A percentile compares a stretch with the other conserved stretches of the same genome.
These are phyloP conservation scores for Siphlonurus alternatus DNA, from an alignment of 2,888 invertebrate species.

Conservation along the genomic window DNA sequence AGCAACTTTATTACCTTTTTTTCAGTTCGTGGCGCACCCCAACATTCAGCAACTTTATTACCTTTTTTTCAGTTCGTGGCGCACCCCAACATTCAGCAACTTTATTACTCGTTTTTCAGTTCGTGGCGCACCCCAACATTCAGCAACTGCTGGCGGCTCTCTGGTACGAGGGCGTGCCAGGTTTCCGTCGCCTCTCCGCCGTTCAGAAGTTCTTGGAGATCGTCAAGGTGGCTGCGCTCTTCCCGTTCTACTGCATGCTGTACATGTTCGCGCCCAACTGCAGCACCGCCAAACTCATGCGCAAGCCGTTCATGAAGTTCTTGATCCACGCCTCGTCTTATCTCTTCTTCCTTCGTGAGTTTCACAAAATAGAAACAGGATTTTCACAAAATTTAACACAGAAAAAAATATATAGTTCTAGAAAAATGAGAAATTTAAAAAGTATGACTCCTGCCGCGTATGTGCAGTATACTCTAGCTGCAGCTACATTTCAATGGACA, in stretches of 20 bases:
- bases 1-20: too few relatives aligned
- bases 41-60: too few relatives aligned
- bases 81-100: too few relatives aligned
- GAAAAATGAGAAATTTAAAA: not conserved
- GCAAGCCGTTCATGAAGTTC: constrained; percentile 94
- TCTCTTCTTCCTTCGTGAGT: constrained; percentile 81
- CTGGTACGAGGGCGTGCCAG: constrained; percentile 93
- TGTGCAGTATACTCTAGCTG: too few relatives aligned
- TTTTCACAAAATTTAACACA: constrained; percentile 5
- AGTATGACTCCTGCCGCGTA: not conserved
- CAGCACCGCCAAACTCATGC: constrained; percentile 60
- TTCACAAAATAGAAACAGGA: constrained; percentile 6
- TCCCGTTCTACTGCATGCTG: constrained; percentile 70
- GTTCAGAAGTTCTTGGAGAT: constrained; percentile 56
- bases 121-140: constrained; percentile 89
- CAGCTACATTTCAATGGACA: too few relatives aligned
- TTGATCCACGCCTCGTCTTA: constrained; percentile 89
- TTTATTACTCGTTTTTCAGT: too few relatives aligned
- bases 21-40: too few relatives aligned
- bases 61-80: too few relatives aligned
- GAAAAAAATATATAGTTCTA: not conserved
- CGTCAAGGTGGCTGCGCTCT: constrained; percentile 57
- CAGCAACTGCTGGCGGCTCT: constrained; percentile 80
- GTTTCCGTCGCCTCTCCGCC: constrained; percentile 69
- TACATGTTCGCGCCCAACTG: constrained; percentile 78